Conservation (phyloP, 2,113 vertebrate species). For the Petrocephalus microphthalmus region DNA sequence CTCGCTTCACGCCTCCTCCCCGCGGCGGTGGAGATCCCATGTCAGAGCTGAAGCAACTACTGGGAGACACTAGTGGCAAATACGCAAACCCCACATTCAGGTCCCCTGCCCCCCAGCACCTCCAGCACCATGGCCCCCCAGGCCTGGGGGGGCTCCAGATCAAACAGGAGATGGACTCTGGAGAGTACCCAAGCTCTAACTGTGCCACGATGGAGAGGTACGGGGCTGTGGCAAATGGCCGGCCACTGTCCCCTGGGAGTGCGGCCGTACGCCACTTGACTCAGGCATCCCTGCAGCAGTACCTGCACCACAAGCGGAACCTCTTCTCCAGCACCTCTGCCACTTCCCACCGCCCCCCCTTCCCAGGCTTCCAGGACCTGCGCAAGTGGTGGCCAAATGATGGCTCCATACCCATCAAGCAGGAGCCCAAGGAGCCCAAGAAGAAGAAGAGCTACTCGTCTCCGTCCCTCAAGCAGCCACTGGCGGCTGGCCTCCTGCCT, state of each 20-base stretch:
- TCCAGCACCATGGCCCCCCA: slow-evolving; percentile 27
- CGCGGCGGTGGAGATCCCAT: slow-evolving; percentile 71
- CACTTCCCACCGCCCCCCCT: slow-evolving; percentile 30
- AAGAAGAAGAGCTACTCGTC: slow-evolving; percentile 66
- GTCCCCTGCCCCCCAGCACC: slow-evolving; percentile 58
- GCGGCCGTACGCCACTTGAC: slow-evolving; percentile 74
- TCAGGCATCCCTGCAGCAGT: slow-evolving; percentile 89
- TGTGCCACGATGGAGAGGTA: slow-evolving; percentile 51
- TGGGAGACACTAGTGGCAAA: slow-evolving; percentile 72
- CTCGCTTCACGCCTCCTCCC: slow-evolving; percentile 44
- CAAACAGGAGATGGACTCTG: slow-evolving; percentile 61
- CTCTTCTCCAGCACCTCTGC: slow-evolving; percentile 72
- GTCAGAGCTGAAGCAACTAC: slow-evolving; percentile 86
- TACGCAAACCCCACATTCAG: slow-evolving; percentile 73
- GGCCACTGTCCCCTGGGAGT: slow-evolving; percentile 51
- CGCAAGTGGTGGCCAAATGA: slow-evolving; percentile 76
- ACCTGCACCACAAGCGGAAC: slow-evolving; percentile 88
- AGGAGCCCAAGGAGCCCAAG: slow-evolving; percentile 80
- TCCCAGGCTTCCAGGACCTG: slow-evolving; percentile 56
- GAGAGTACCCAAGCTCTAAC: slow-evolving; percentile 48
- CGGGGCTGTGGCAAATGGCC: slow-evolving; percentile 47
- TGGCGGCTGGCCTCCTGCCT: slow-evolving; percentile 41
- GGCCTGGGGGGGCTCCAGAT: slow-evolving; percentile 42
- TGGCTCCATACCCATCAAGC: slow-evolving; percentile 60
- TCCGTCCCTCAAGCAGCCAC: slow-evolving; percentile 56